Evolutionary conservation across 2,797 vertebrate species (phyloP), one percentile per base, ranked within the genome.

Genomic region (Alectoris magna): DNA sequence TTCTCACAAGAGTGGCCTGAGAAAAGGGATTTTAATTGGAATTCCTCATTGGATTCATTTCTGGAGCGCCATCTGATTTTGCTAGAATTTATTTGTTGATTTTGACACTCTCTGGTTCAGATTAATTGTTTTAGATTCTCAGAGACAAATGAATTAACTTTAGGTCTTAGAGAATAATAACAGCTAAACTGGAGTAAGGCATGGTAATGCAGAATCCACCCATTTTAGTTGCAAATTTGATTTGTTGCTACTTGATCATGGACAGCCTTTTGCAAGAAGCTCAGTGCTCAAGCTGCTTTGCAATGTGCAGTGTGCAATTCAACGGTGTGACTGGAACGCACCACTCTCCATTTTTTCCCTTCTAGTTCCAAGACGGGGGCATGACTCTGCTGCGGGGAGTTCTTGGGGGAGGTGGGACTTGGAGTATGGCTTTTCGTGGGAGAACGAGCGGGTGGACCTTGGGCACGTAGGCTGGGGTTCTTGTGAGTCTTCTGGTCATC

Each of bases 331-430:
- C 24, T 12, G 34, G 41, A 86, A 98, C 99, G 58, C 97, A 99
- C 99, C 98, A 99, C 99, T 97, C 98, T 98, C 99, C 99, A 99
- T 91, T 99, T 99, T 97, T 99, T 99, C 73, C 99, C 99, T 90
- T 99, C 99, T 92, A 99, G 97, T 97, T 99, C 98, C 73, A 99
- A 95, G 93, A 99, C 88, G 19, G 99, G 98, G 34, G 95, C 36
- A 60, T 97, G 98, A 75, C 97, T 99, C 96, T 97, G 97, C 29
- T 97, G 97, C 1, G 95, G 92, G 19, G 95, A 81, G 24, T 96
- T 94, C 41, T 78, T 95, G 64, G 96, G 97, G 58, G 97, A 91
- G 3, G 97, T 95, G 55, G 97, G 91, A 68, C 91, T 95, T 0
- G 94, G 55, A 46, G 94, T 95, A 84, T 97, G 98, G 86, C 79